phyloP scores from a whole-genome alignment of 2,888 invertebrate genomes.

The Alloscopus bannaensis region DNA sequence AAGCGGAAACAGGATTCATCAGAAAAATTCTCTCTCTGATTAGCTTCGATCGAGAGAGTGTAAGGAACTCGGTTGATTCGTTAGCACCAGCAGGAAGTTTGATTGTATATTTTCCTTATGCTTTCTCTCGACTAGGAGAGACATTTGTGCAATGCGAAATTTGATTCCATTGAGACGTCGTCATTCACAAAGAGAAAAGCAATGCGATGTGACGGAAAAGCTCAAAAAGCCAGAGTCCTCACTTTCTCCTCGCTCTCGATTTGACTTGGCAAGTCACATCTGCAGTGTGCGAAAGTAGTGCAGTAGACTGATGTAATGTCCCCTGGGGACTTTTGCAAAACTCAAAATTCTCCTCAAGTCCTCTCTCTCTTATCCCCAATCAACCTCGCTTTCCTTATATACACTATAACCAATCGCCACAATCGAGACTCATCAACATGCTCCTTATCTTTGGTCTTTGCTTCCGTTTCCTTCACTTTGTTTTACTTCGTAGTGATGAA shows the following conservation, averaged over 20 bases:
- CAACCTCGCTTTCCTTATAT: conserved; percentile 18
- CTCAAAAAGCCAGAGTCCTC: conserved; percentile 21
- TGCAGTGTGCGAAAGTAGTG: conserved; percentile 5
- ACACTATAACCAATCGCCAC: too few species aligned
- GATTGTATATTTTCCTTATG: too few species aligned
- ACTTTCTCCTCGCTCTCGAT: too few species aligned
- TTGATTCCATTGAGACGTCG: background rate
- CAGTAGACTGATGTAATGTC: background rate
- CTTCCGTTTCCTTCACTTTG: too few species aligned
- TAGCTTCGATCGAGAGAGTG: too few species aligned
- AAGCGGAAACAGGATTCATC: too few species aligned
- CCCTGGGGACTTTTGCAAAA: conserved; percentile 9
- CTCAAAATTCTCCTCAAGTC: conserved; percentile 30
- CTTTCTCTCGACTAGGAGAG: too few species aligned
- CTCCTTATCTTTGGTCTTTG: background rate
- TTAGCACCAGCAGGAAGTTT: too few species aligned
- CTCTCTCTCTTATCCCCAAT: background rate
- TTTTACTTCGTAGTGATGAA: too few species aligned
- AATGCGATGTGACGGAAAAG: background rate
- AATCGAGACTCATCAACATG: conserved; percentile 27
- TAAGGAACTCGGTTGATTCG: too few species aligned
- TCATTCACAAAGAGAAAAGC: background rate
- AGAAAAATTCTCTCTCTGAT: too few species aligned
- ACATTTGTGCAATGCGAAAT: too few species aligned
- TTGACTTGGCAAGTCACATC: conserved; percentile 26